These are phyloP conservation scores for Serrognathus titanus DNA, from an alignment of 2,888 invertebrate genomes.

Conservation along the genomic window DNA sequence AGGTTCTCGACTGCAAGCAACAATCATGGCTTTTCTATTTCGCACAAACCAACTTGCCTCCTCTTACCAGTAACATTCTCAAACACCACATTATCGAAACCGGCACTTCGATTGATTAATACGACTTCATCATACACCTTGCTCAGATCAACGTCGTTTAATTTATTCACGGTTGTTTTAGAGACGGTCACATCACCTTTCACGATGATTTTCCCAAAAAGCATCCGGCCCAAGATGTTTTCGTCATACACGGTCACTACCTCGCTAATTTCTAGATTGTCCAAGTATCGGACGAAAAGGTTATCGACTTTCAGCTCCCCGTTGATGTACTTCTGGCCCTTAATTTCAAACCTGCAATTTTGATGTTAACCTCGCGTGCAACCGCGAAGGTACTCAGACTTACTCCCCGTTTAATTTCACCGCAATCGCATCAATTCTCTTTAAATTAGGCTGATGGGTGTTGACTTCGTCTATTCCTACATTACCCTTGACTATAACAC, in stretches of 20 bases:
- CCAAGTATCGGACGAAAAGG: slow-evolving; percentile 19
- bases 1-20: slow-evolving; percentile 32
- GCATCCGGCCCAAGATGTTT: neutral
- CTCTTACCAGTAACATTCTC: slow-evolving; percentile 13
- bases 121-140: slow-evolving; percentile 1
- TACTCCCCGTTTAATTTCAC: slow-evolving; percentile 39
- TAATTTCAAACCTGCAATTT: slow-evolving; percentile 31
- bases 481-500: slow-evolving; percentile 37
- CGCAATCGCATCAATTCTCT: slow-evolving; percentile 30
- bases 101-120: slow-evolving; percentile 5
- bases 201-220: slow-evolving; percentile 14
- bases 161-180: neutral
- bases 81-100: slow-evolving; percentile 8
- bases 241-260: slow-evolving; percentile 9
- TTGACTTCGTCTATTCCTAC: slow-evolving; percentile 29
- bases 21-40: neutral
- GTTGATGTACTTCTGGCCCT: slow-evolving; percentile 32
- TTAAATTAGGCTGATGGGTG: slow-evolving; percentile 37
- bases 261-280: slow-evolving; percentile 9
- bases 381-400: neutral
- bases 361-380: neutral
- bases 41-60: neutral
- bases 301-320: slow-evolving; percentile 29
- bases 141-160: slow-evolving; percentile 12
- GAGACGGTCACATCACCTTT: slow-evolving; percentile 8